phyloP scores from a whole-genome alignment of 2,888 invertebrate genomes.

The Carcina quercana region DNA sequence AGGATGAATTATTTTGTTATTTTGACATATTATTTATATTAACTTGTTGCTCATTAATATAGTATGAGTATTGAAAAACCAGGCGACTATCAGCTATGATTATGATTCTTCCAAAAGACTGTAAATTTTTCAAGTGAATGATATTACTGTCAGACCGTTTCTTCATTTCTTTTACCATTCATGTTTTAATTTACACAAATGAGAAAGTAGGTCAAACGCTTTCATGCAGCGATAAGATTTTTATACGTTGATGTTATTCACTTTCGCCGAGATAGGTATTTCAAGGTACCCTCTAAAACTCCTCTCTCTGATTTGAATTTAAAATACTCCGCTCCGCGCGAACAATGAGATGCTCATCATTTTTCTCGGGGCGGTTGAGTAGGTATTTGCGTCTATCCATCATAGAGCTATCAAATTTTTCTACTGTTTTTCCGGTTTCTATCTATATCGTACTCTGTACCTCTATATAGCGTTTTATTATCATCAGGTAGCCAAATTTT shows the following conservation, averaged over 20 bases:
- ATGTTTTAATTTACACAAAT: conserved; percentile 2
- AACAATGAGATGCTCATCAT: conserved; percentile 44
- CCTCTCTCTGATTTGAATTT: conserved; percentile 47
- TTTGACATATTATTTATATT: too few relatives aligned
- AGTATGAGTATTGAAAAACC: too few relatives aligned
- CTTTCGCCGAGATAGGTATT: conserved; percentile 21
- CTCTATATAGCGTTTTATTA: too few relatives aligned
- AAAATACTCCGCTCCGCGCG: conserved; percentile 33
- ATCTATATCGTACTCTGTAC: too few relatives aligned
- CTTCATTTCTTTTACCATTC: not conserved
- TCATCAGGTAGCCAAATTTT: too few relatives aligned
- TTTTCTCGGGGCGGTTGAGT: conserved; percentile 27
- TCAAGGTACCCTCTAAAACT: conserved; percentile 32
- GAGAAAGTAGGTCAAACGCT: conserved; percentile 8
- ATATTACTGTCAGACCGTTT: too few relatives aligned
- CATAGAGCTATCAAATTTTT: conserved; percentile 31
- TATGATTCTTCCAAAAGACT: too few relatives aligned
- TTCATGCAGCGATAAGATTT: too few relatives aligned
- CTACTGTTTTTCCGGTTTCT: too few relatives aligned
- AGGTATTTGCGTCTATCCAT: conserved; percentile 36
- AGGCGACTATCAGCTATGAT: too few relatives aligned
- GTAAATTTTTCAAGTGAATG: too few relatives aligned
- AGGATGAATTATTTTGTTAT: not conserved
- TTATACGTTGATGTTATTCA: conserved; percentile 5
- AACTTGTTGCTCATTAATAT: too few relatives aligned